These are phyloP conservation scores for Naja naja DNA, from an alignment of 2,113 vertebrate species.

Conservation along the genomic window DNA sequence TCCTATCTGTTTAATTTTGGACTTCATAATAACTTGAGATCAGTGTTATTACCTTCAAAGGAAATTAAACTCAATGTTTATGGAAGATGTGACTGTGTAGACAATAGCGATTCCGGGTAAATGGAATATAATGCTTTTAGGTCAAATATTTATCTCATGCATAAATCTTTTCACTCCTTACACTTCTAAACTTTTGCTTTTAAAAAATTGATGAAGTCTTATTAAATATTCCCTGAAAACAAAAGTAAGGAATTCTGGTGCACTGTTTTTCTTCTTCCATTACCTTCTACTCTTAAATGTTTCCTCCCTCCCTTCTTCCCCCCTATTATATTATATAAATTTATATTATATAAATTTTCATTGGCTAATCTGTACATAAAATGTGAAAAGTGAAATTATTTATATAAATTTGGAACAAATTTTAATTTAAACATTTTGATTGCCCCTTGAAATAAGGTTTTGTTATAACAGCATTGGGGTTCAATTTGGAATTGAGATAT, in stretches of 20 bases:
- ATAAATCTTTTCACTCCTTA: not conserved
- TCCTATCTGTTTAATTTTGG: constrained; percentile 26
- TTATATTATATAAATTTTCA: not conserved
- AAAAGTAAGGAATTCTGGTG: not conserved
- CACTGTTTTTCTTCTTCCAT: not conserved
- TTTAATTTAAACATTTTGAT: not conserved
- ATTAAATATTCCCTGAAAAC: not conserved
- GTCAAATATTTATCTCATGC: not conserved
- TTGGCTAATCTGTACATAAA: not conserved
- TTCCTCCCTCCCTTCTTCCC: not conserved
- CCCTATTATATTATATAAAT: not conserved
- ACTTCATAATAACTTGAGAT: not conserved
- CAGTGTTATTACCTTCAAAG: constrained; percentile 5
- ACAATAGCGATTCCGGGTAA: not conserved
- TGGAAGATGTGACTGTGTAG: not conserved
- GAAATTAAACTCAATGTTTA: constrained; percentile 24
- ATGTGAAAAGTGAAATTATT: not conserved
- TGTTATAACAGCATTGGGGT: not conserved
- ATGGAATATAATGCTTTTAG: not conserved
- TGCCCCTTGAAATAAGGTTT: not conserved
- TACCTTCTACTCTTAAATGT: not conserved
- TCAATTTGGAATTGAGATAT: too few species aligned
- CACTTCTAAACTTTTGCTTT: not conserved
- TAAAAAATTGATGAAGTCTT: not conserved
- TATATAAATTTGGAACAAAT: not conserved